Percentiles rank a stretch among this genome's conserved stretches.
phyloP scores from a whole-genome alignment of 1,140 invertebrate genomes.

The Acromyrmex heyeri region DNA sequence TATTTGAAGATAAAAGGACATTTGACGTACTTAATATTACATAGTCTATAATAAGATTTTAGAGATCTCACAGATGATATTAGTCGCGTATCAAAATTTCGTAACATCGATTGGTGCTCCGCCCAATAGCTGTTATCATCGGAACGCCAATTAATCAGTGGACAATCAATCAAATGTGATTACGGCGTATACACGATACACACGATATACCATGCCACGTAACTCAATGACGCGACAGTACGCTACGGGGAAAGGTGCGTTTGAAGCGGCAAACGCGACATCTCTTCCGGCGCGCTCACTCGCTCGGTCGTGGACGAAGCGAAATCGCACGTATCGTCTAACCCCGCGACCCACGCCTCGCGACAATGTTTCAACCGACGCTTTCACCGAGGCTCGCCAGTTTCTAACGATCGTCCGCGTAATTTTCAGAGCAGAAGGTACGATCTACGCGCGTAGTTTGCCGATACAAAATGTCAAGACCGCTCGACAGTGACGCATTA shows the following conservation, averaged over 20 bases:
- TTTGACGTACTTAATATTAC: background rate
- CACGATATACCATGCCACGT: conserved; percentile 26
- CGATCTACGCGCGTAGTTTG: background rate
- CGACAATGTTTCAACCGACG: conserved; percentile 72
- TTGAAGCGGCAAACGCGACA: conserved; percentile 31
- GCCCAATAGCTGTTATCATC: conserved; percentile 20
- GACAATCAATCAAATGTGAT: conserved; percentile 51
- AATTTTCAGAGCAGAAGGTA: conserved; percentile 42
- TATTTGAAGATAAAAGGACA: too few relatives aligned
- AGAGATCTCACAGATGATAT: background rate
- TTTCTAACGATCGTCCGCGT: conserved; percentile 20
- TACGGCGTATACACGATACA: conserved; percentile 24
- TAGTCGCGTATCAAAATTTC: conserved; percentile 30
- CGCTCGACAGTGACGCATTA: background rate
- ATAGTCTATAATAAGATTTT: background rate
- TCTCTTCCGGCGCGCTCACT: conserved; percentile 14
- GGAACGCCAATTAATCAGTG: conserved; percentile 50
- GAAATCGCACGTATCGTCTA: conserved; percentile 70
- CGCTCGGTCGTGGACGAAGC: conserved; percentile 55
- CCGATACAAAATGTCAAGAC: background rate
- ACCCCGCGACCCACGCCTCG: conserved; percentile 72
- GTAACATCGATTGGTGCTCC: conserved; percentile 19
- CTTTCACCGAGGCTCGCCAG: conserved; percentile 69
- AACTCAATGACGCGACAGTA: background rate
- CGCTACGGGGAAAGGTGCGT: conserved; percentile 63